A percentile compares a stretch with the other conserved stretches of the same genome.
Conservation (phyloP, 1,140 invertebrate species). For the Marisa cornuarietis region DNA sequence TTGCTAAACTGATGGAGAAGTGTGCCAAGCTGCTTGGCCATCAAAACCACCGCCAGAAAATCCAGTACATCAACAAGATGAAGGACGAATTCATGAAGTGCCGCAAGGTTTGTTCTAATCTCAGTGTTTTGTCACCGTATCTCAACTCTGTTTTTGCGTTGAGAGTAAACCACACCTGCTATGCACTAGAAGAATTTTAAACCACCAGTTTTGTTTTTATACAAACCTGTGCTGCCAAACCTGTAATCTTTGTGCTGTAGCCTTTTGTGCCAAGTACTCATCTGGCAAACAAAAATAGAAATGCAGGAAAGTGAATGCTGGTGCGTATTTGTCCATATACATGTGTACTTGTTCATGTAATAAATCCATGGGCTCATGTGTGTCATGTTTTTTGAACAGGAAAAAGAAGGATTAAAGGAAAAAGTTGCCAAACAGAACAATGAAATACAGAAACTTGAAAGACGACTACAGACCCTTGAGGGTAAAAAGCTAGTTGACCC, state of each 20-base stretch:
- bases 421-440: slow-evolving; percentile 47
- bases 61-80: slow-evolving; percentile 73
- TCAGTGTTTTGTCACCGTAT: neutral
- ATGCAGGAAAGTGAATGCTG: neutral
- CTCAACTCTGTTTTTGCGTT: neutral
- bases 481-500: slow-evolving; percentile 47
- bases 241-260: no score
- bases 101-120: slow-evolving; percentile 65
- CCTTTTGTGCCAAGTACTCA: no score
- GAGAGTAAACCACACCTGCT: neutral
- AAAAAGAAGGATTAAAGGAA: slow-evolving; percentile 41
- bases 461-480: slow-evolving; percentile 33
- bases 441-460: slow-evolving; percentile 45
- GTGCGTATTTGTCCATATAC: neutral
- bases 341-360: neutral
- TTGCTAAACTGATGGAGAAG: slow-evolving; percentile 70
- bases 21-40: slow-evolving; percentile 74
- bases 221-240: neutral
- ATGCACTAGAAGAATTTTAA: neutral
- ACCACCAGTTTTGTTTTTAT: neutral
- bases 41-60: slow-evolving; percentile 77
- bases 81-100: slow-evolving; percentile 71
- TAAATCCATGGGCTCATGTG: no score
- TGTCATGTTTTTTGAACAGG: slow-evolving; percentile 18
- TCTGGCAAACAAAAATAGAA: neutral